Base-by-base conservation (phyloP, 2,888 invertebrate species). In the Schizotus pectinicornis region DNA sequence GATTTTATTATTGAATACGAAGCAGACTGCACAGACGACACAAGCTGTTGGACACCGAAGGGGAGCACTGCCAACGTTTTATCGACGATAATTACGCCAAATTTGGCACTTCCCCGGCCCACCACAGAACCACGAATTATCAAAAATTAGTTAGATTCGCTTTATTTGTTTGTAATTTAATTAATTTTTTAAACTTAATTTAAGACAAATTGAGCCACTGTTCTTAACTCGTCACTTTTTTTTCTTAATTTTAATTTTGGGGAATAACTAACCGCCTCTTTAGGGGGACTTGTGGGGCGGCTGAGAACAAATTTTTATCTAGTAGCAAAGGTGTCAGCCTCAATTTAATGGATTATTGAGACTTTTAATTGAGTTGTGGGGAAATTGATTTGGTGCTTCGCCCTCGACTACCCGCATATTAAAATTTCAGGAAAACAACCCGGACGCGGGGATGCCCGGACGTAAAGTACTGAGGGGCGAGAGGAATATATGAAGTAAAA, bases 391-490 rank as follows among this genome's bases (percentile, higher is more conserved):
- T 41, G 8, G 22, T 13, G 31, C 22, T 42, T 7, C 22, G 22
- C 22, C 5, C 5, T 22, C 22, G 2, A 22, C 22, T 35, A 7
- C 3, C 5, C n/a, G 42, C 47, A 47, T 51, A 61, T 61, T 61
- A 61, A 61, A 59, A 55, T 59, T 61, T 61, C 39, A 61, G 34
- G 43, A 49, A 49, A 48, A 54, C 7, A 33, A 54, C 22, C 31
- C 38, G 14, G 14, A 37, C 13, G 12, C n/a, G 32, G 48, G 2
- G n/a, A 11, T n/a, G 7, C 3, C 14, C 14, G 22, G 32, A 46
- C 33, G 35, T 41, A 33, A 39, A 45, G 11, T 36, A 14, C n/a
- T 30, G 11, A 43, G 31, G 54, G 50, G 46, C 9, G 32, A 37
- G 42, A 59, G 13, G 12, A 34, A 53, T 47, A 22, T 22, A 52